A percentile compares a stretch with the other conserved stretches of the same genome.
Conservation (phyloP, 1,140 invertebrate genomes). For the Sinella curviseta region DNA sequence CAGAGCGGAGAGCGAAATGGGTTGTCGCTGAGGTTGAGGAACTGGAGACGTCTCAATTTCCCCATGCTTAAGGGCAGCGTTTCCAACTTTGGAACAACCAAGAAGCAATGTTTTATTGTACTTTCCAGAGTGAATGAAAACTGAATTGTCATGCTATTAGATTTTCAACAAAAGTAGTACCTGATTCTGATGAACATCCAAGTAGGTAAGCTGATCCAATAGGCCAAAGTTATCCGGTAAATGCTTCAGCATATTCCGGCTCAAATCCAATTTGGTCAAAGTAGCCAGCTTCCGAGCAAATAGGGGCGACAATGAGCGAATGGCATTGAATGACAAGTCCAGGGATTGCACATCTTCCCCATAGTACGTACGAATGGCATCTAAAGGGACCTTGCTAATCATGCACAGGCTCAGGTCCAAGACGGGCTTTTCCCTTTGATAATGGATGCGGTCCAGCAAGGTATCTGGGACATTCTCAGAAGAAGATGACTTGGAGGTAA, state of each 20-base stretch:
- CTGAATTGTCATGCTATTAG: not conserved
- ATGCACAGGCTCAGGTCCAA: not conserved
- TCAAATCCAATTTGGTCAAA: not conserved
- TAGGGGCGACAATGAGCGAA: not conserved
- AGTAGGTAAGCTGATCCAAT: not conserved
- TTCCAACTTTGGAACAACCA: not conserved
- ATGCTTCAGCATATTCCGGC: not conserved
- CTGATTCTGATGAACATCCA: not conserved
- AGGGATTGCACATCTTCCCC: not conserved
- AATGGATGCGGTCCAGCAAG: no score
- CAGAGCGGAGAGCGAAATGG: not conserved
- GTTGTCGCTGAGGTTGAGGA: not conserved
- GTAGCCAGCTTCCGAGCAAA: not conserved
- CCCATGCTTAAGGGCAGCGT: constrained; percentile 2
- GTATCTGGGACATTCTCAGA: no score
- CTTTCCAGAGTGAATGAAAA: no score
- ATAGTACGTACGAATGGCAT: not conserved
- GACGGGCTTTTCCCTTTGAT: no score
- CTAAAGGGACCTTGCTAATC: not conserved
- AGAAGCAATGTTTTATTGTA: not conserved
- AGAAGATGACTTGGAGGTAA: no score
- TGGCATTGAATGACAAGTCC: not conserved
- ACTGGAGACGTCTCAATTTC: not conserved
- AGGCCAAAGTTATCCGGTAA: not conserved
- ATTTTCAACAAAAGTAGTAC: not conserved